Evolutionary conservation across 2,888 invertebrate genomes (phyloP).

Genomic region (Perdita meconis): DNA sequence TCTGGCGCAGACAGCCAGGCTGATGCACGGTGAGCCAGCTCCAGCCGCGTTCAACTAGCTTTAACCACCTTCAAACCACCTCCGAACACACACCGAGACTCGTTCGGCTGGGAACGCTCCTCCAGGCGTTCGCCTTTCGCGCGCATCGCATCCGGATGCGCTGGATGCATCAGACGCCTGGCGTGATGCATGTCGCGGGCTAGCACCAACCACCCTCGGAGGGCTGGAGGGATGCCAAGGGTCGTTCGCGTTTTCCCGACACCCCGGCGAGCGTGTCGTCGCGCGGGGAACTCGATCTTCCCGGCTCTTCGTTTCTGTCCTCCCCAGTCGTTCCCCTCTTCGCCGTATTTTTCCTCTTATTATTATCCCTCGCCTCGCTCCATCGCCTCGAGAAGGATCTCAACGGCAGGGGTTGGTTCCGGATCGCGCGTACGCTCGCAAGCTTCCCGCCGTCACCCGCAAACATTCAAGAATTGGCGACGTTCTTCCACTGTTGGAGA

Average conservation of each 20-base stretch:
- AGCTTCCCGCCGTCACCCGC: slow-evolving; percentile 9
- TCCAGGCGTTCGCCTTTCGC: slow-evolving; percentile 55
- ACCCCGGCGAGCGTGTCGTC: slow-evolving; percentile 47
- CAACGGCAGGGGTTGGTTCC: too few species aligned
- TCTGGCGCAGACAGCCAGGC: slow-evolving; percentile 74
- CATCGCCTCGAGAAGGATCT: background rate
- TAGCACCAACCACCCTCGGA: slow-evolving; percentile 38
- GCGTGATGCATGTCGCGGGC: slow-evolving; percentile 76
- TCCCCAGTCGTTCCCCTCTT: background rate
- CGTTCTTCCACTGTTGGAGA: slow-evolving; percentile 48
- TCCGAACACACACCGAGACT: slow-evolving; percentile 41
- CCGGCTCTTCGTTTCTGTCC: slow-evolving; percentile 11
- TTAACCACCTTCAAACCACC: slow-evolving; percentile 56
- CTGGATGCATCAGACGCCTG: slow-evolving; percentile 79
- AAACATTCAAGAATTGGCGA: slow-evolving; percentile 11
- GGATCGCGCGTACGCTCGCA: too few species aligned
- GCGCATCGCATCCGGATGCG: slow-evolving; percentile 72
- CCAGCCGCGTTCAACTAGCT: slow-evolving; percentile 45
- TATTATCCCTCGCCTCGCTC: slow-evolving; percentile 12
- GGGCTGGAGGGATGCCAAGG: slow-evolving; percentile 76
- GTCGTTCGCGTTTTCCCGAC: slow-evolving; percentile 73
- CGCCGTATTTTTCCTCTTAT: slow-evolving; percentile 49
- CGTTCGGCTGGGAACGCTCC: slow-evolving; percentile 22
- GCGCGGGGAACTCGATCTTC: slow-evolving; percentile 44
- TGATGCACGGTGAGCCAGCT: slow-evolving; percentile 70